Base-by-base conservation (phyloP, 1,140 invertebrate genomes). In the Hycleus phaleratus region DNA sequence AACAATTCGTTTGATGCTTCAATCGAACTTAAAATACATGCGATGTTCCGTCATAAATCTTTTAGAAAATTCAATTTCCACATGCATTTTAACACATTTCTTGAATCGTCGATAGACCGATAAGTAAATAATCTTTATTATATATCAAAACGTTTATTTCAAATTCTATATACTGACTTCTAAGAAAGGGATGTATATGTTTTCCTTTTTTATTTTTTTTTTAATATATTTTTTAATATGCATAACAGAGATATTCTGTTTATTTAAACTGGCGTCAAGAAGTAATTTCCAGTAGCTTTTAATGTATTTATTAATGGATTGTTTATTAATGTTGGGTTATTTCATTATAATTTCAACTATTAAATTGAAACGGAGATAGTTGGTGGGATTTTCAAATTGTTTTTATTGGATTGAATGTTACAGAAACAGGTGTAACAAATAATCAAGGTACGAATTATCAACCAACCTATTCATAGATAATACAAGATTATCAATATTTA, bases 221-320 rank as follows among this genome's bases (percentile, higher is more conserved):
- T 2, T 1, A 2, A 32, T 32, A 4, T 5, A 32, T 32, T 5
- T 59, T 62, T 53, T 60, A 32, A 32, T 32, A 32, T 18, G 3
- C 32, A 32, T 32, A 32, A 32, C 32, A 7, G 32, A 32, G 32
- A 32, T 32, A 32, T 63, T 66, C 61, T 69, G 68, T 69, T 69
- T 69, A 69, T 69, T 69, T 68, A 61, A 68, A 60, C 68, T 69
- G 68, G 67, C 67, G 67, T 67, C 67, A 62, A 59, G 56, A 62
- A 68, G 60, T 69, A 66, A 66, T 68, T 68, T 63, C 53, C 61
- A 51, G 56, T 49, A 58, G 58, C 60, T 57, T 66, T 69, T 69
- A 68, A 69, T 65, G 68, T 69, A 69, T 69, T 69, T 69, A 68
- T 68, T 69, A 69, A 69, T 68, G 68, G 68, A 64, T 66, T 69